Evolutionary conservation across 2,113 vertebrate species (phyloP).

Genomic region (Charina bottae): DNA sequence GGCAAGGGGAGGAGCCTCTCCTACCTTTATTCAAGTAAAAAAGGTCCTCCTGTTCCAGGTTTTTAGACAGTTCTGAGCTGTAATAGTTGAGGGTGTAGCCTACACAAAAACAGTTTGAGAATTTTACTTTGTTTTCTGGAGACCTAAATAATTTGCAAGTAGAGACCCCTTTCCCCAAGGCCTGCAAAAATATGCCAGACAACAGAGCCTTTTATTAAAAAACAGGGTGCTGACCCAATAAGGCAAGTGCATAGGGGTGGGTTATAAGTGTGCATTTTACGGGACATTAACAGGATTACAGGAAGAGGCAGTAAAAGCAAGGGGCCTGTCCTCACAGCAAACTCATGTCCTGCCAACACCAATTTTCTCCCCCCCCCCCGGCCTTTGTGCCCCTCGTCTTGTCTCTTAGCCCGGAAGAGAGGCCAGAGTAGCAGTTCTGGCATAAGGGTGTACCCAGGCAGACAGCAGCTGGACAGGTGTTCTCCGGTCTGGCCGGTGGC

Average conservation of each 20-base stretch:
- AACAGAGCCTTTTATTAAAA: not conserved
- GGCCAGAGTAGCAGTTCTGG: not conserved
- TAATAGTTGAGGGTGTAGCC: conserved; percentile 26
- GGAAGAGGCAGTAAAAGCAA: not conserved
- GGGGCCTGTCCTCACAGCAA: not conserved
- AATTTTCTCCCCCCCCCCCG: not conserved
- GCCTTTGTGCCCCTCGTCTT: not conserved
- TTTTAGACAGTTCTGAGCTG: conserved; percentile 26
- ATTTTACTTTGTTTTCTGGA: not conserved
- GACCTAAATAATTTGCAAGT: no score
- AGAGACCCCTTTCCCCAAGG: not conserved
- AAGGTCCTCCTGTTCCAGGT: conserved; percentile 28
- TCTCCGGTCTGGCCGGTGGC: no score
- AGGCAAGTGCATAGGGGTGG: not conserved
- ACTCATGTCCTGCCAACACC: not conserved
- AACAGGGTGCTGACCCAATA: not conserved
- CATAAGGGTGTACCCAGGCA: not conserved
- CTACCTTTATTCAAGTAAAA: conserved; percentile 10
- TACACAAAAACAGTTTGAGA: not conserved
- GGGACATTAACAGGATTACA: not conserved
- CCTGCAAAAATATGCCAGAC: not conserved
- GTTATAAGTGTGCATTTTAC: not conserved
- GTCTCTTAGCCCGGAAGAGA: not conserved
- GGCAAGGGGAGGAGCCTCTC: not conserved
- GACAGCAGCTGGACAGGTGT: not conserved